Evolutionary conservation across 1,140 invertebrate species (phyloP), one percentile per base, ranked within the genome.

Genomic region (Drosophila prosaltans): DNA sequence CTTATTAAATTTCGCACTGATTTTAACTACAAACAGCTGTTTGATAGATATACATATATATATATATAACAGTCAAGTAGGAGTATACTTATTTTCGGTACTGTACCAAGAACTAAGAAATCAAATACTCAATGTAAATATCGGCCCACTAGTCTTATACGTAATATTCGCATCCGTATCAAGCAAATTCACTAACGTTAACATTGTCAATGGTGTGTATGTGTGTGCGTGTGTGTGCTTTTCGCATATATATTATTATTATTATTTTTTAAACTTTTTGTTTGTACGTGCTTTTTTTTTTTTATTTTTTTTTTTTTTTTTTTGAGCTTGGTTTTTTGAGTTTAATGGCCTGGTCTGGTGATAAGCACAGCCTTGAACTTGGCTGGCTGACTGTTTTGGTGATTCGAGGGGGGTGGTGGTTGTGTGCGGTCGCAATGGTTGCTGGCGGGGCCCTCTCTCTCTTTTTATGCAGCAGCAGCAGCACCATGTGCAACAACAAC

Each of bases 351-450:
- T 43, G 45, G 45, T 26, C 45, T 26, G 43, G 58, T 82, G 82
- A 86, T 86, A 86, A 86, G 83, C 83, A 48, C 70, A 86, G 83
- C 82, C 82, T 86, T 86, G 82, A 86, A 86, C 82, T 86, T 88
- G 79, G 55, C 59, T 51, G 45, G 45, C 21, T 51, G 45, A 51
- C 26, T 51, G 45, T 51, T 48, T 48, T 48, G 45, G 6, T 48
- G 45, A 8, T 48, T 45, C 16, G 16, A 16, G 45, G 21, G 8
- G 45, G 21, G 21, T 48, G n/a, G 45, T 24, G 21, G 45, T 21
- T 16, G 16, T 16, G 16, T 16, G 16, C 16, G 16, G 16, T 16
- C 28, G 28, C 28, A 30, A 30, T 2, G 4, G 28, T 30, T 2
- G 28, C 2, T 30, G 28, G 28, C 28, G 28, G 28, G 28, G 28